Percentiles rank a stretch among this genome's conserved stretches.
Evolutionary conservation across 2,888 invertebrate species (phyloP).

Genomic region (Biston stratarius): DNA sequence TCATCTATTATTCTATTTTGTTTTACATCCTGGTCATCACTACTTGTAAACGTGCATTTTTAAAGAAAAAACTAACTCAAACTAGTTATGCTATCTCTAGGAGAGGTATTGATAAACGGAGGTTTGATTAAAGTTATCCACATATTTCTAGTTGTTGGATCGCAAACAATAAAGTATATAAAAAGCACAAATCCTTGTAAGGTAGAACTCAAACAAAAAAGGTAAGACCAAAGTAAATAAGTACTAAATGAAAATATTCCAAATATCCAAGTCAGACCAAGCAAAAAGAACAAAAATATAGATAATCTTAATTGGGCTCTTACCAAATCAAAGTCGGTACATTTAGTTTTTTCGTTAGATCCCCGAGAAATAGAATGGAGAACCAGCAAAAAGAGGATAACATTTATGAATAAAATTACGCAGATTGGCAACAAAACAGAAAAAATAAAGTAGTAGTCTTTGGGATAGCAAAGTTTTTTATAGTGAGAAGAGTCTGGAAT

Average conservation of each 20-base stretch:
- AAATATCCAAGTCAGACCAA: constrained; percentile 88
- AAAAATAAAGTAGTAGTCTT: constrained; percentile 77
- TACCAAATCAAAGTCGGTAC: constrained; percentile 70
- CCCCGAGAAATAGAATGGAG: constrained; percentile 82
- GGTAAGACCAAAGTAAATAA: constrained; percentile 85
- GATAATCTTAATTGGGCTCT: constrained; percentile 85
- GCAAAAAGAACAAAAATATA: constrained; percentile 86
- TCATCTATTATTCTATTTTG: too few relatives aligned
- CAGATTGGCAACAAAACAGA: constrained; percentile 84
- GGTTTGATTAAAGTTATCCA: constrained; percentile 80
- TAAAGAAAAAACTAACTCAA: constrained; percentile 35
- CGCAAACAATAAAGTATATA: constrained; percentile 86
- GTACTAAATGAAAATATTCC: constrained; percentile 84
- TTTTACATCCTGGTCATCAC: too few relatives aligned
- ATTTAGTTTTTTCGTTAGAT: constrained; percentile 80
- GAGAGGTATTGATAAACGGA: constrained; percentile 59
- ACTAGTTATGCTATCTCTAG: constrained; percentile 71
- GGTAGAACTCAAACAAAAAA: constrained; percentile 88
- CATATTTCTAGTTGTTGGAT: constrained; percentile 82
- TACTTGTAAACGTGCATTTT: too few relatives aligned
- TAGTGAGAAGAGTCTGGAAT: constrained; percentile 59
- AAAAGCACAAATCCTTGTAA: constrained; percentile 88
- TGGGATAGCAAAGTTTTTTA: constrained; percentile 84
- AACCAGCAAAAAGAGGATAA: constrained; percentile 84
- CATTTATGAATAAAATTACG: constrained; percentile 81